Conservation (phyloP, 1,140 invertebrate species). For the Zaprionus vittiger region DNA sequence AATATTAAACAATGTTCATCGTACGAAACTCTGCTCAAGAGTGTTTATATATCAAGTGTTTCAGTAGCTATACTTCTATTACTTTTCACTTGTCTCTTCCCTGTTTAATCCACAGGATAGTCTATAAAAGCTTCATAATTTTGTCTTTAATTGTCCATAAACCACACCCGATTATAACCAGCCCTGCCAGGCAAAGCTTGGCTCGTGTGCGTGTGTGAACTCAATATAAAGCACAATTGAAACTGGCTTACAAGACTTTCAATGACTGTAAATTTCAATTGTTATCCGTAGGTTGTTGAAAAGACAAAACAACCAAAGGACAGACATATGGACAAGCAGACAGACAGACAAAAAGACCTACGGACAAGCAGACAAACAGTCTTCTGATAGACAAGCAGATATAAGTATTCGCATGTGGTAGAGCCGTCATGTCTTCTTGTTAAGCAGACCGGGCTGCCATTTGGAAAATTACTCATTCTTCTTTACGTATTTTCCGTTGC, state of each 20-base stretch:
- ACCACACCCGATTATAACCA: not conserved
- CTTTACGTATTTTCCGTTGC: conserved; percentile 36
- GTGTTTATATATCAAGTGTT: not conserved
- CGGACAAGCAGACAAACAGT: conserved; percentile 10
- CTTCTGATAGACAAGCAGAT: conserved; percentile 18
- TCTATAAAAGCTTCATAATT: not conserved
- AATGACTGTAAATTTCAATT: conserved; percentile 34
- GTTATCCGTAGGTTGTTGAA: conserved; percentile 18
- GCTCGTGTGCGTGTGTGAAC: conserved; percentile 2
- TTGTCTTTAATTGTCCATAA: not conserved
- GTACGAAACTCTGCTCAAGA: not conserved
- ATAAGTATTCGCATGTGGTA: conserved; percentile 8
- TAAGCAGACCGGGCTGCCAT: conserved; percentile 58
- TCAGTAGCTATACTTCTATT: not conserved
- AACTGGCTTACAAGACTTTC: conserved; percentile 15
- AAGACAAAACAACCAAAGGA: conserved; percentile 5
- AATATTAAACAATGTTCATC: too few species aligned
- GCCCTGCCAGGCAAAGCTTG: not conserved
- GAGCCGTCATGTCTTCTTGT: conserved; percentile 49
- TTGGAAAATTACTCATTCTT: conserved; percentile 57
- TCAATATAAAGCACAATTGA: conserved; percentile 7
- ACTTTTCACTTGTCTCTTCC: not conserved
- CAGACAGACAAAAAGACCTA: conserved; percentile 9
- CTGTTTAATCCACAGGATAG: not conserved
- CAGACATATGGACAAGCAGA: not conserved